phyloP scores from a whole-genome alignment of 2,888 invertebrate species.

The Lasioglossum vierecki region DNA sequence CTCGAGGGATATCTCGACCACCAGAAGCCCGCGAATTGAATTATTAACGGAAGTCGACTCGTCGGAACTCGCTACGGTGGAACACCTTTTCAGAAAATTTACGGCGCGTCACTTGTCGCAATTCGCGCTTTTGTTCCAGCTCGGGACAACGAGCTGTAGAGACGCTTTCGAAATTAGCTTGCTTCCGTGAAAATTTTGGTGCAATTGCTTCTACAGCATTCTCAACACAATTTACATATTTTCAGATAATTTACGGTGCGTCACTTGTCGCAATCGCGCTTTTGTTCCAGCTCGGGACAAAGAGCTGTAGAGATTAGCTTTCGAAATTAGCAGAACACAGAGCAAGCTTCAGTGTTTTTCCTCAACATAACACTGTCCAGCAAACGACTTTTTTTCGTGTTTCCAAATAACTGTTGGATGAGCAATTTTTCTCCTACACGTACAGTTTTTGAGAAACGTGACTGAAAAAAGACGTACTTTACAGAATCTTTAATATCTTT shows the following conservation, averaged over 20 bases:
- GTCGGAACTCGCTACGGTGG: background rate
- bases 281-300: no score
- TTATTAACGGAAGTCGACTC: constrained; percentile 27
- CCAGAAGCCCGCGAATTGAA: constrained; percentile 21
- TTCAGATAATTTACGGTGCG: no score
- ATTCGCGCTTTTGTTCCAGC: background rate
- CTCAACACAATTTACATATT: background rate
- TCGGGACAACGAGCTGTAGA: background rate
- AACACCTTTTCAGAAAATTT: constrained; percentile 9
- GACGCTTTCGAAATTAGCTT: background rate
- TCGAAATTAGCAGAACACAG: background rate
- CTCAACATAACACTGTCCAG: background rate
- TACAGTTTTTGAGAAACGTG: no score
- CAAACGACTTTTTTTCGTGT: no score
- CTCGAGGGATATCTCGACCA: constrained; percentile 22
- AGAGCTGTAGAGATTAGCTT: background rate
- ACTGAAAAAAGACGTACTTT: no score
- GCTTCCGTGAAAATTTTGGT: background rate
- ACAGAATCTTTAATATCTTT: no score
- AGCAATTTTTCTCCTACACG: no score
- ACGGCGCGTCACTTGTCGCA: background rate
- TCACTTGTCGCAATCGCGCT: no score
- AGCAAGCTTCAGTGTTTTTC: background rate
- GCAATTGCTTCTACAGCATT: background rate
- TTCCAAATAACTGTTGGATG: no score